Base-by-base conservation (phyloP, 2,797 vertebrate species). In the Chelon auratus region DNA sequence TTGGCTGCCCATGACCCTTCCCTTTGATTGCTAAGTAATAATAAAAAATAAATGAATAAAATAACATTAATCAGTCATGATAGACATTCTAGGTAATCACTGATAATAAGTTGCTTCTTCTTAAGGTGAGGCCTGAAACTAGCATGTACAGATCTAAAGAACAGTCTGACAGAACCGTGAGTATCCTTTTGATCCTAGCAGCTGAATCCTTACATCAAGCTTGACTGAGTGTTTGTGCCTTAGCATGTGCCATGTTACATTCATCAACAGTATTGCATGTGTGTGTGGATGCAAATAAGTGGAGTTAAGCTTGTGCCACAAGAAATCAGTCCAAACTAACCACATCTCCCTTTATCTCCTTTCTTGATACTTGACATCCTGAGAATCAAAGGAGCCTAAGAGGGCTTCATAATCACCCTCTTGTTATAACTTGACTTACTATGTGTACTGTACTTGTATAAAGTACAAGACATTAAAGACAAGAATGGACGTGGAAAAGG, bases 341-440 rank as follows among this genome's bases (percentile, higher is more conserved):
- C 68, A 22, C 39, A 26, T 68, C 68, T 57, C 57, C 73, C 77
- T 89, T 86, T n/a, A 88, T 91, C 75, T 87, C 20, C 36, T 58
- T 24, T 59, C 68, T 68, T 62, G 75, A 81, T 57, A 47, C 26
- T 42, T 50, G 62, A 36, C 52, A 63, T 54, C 42, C 12, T 2
- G 6, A 43, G 63, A 47, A 48, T 72, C 5, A n/a, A 63, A 54
- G 52, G 39, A 42, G 18, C 56, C 69, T 62, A 43, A 12, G 20
- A 67, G 45, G 39, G 53, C 4, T 14, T 54, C 40, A 24, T 50
- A 42, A 67, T 65, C 48, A 6, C 47, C 74, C 22, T 72, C 40
- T 83, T 62, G 52, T 72, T 67, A 45, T 55, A 52, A 55, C 53
- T 60, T 51, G 82, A 68, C 84, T 83, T 82, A 80, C 33, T 9